Conservation (phyloP, 2,888 invertebrate genomes). For the Orchesella flavescens region DNA sequence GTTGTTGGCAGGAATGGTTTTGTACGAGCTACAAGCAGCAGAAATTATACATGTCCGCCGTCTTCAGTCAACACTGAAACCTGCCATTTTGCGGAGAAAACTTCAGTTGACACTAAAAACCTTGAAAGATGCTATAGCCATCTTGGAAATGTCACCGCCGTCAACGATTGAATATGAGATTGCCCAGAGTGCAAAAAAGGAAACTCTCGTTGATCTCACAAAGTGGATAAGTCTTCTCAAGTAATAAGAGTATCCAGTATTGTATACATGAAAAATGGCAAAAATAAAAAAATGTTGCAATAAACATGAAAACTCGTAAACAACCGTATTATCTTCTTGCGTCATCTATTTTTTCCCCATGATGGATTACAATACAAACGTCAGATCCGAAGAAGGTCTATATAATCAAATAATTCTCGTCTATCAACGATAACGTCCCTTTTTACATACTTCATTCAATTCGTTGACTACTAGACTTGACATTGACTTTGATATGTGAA, state of each 20-base stretch:
- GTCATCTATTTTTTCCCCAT: too few species aligned
- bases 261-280: too few species aligned
- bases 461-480: too few species aligned
- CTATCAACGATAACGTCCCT: too few species aligned
- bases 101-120: slow-evolving; percentile 64
- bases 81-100: slow-evolving; percentile 62
- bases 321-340: too few species aligned
- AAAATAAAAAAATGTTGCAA: too few species aligned
- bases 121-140: slow-evolving; percentile 67
- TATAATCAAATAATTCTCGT: too few species aligned
- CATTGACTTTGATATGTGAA: too few species aligned
- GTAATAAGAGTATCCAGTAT: neutral
- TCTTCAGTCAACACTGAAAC: slow-evolving; percentile 63
- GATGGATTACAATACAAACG: too few species aligned
- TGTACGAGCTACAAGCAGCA: slow-evolving; percentile 72
- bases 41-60: slow-evolving; percentile 66
- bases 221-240: slow-evolving; percentile 65
- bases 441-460: too few species aligned
- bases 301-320: too few species aligned
- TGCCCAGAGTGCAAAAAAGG: slow-evolving; percentile 62
- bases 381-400: too few species aligned
- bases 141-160: slow-evolving; percentile 63
- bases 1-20: slow-evolving; percentile 48
- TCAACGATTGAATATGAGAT: slow-evolving; percentile 64
- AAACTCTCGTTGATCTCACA: slow-evolving; percentile 65